Evolutionary conservation across 2,888 invertebrate genomes (phyloP).

Genomic region (Erannis defoliaria): DNA sequence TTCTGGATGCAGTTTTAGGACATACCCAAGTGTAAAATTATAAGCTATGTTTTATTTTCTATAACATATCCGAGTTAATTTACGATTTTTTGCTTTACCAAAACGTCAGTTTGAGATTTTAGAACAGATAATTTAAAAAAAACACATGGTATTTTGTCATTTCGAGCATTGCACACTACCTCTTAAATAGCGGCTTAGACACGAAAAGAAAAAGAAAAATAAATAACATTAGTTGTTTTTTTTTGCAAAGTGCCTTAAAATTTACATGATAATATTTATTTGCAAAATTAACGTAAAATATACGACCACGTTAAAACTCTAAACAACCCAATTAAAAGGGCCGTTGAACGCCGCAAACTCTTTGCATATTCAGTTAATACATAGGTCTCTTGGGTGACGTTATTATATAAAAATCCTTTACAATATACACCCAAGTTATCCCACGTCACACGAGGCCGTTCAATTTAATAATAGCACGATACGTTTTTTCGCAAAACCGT

Average conservation of each 20-base stretch:
- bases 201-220: too few relatives aligned
- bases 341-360: slow-evolving; percentile 40
- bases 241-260: not conserved
- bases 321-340: slow-evolving; percentile 42
- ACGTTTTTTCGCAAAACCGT: slow-evolving; percentile 24
- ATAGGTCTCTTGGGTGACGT: slow-evolving; percentile 35
- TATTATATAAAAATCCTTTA: slow-evolving; percentile 21
- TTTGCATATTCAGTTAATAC: slow-evolving; percentile 38
- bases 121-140: too few relatives aligned
- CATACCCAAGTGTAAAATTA: too few relatives aligned
- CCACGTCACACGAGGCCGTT: slow-evolving; percentile 27
- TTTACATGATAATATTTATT: not conserved
- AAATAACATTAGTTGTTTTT: not conserved
- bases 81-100: too few relatives aligned
- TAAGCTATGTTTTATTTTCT: too few relatives aligned
- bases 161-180: too few relatives aligned
- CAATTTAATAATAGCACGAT: slow-evolving; percentile 31
- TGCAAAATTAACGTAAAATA: slow-evolving; percentile 4
- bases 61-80: too few relatives aligned
- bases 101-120: too few relatives aligned
- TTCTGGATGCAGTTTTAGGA: too few relatives aligned
- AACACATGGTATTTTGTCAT: too few relatives aligned
- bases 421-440: slow-evolving; percentile 16
- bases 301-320: slow-evolving; percentile 16
- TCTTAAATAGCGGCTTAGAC: too few relatives aligned